Evolutionary conservation across 2,888 invertebrate genomes (phyloP), one percentile per base, ranked within the genome.

Genomic region (Strigamia crassipes): DNA sequence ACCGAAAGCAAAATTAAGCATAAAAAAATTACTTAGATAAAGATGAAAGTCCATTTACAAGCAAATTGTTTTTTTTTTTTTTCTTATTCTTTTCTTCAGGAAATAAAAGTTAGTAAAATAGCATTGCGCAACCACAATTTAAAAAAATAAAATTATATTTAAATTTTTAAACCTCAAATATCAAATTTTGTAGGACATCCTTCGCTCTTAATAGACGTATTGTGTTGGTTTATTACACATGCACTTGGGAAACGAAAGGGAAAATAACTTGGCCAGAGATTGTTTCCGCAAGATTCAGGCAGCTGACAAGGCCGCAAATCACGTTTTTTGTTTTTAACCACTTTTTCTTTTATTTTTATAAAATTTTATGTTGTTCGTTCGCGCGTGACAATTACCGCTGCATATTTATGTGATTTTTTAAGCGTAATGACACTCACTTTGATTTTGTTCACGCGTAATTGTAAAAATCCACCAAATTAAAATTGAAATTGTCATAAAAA

Each of bases 161-260:
- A 56, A 56, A 1, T 31, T 31, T 31, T 31, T 73, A 73, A 73
- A 73, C 3, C 27, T 15, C 31, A 73, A 73, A 73, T 73, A 73
- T 13, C 73, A 73, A 31, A 73, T 73, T 73, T 73, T 73, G 12
- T 73, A 73, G 73, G 73, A 73, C 73, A 73, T 73, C 73, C 73
- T 73, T 73, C 73, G 31, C n/a, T 73, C 31, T 9, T 73, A 73
- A 73, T 73, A n/a, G 73, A 31, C 31, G 27, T 73, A 73, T 73
- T 73, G 73, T 73, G 31, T 73, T 66, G 21, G 61, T 23, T 66
- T 73, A 31, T 73, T 73, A 73, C n/a, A 73, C 73, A n/a, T 31
- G 73, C 73, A 27, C 73, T 73, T 73, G 73, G 73, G 73, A 73
- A 56, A 56, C 56, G 56, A 56, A 73, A 73, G 31, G 31, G 73